Evolutionary conservation across 1,140 invertebrate species (phyloP).

Genomic region (Campoletis sonorensis): DNA sequence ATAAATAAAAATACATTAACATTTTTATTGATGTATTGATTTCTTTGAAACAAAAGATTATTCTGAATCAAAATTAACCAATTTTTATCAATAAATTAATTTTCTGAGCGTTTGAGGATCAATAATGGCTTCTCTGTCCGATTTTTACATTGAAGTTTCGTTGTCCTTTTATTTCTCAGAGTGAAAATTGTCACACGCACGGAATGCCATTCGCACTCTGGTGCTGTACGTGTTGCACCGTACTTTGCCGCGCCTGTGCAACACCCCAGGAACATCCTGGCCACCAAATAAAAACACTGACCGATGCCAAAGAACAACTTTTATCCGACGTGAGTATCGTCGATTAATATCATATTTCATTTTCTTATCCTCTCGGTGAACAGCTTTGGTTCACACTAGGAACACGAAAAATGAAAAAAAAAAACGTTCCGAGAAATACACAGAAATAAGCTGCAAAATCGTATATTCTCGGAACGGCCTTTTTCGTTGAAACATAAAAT

Average conservation of each 20-base stretch:
- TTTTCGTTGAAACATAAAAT: not conserved
- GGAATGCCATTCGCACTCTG: constrained; percentile 84
- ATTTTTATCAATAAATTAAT: too few species aligned
- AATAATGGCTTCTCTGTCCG: not conserved
- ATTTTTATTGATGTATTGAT: too few species aligned
- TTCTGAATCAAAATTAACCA: too few species aligned
- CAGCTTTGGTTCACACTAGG: too few species aligned
- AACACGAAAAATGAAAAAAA: too few species aligned
- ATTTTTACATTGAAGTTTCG: constrained; percentile 24
- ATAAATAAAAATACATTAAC: too few species aligned
- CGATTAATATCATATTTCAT: constrained; percentile 1
- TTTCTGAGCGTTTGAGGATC: not conserved
- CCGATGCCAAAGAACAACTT: constrained; percentile 82
- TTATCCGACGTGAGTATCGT: constrained; percentile 79
- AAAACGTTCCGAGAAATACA: too few species aligned
- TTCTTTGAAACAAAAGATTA: too few species aligned
- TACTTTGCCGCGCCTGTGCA: constrained; percentile 83
- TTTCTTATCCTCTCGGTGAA: not conserved
- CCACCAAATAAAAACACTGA: constrained; percentile 82
- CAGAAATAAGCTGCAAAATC: too few species aligned
- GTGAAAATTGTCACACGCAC: constrained; percentile 84
- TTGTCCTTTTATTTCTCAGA: constrained; percentile 62
- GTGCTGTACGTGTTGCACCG: constrained; percentile 82
- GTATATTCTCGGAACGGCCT: too few species aligned
- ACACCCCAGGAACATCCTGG: constrained; percentile 80